A percentile compares a stretch with the other conserved stretches of the same genome.
These are phyloP conservation scores for Cydia strobilella DNA, from an alignment of 1,140 invertebrate genomes.

Conservation along the genomic window DNA sequence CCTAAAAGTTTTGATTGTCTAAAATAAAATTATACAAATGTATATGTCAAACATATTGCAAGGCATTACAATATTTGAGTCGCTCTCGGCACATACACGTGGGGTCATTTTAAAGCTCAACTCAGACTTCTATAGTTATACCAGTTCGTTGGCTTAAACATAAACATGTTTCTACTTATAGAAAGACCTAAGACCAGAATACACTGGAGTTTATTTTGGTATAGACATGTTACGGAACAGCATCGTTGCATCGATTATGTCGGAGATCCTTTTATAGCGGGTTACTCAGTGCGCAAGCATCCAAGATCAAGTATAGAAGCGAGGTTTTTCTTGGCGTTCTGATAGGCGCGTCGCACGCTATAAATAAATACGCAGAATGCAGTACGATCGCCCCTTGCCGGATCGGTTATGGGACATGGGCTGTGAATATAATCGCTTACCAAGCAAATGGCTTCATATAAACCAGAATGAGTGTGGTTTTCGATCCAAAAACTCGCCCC, in stretches of 20 bases:
- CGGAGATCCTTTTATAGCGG: conserved; percentile 12
- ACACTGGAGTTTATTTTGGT: conserved; percentile 19
- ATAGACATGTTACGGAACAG: not conserved
- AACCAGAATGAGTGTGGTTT: not conserved
- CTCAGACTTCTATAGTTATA: too few relatives aligned
- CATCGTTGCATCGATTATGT: conserved; percentile 30
- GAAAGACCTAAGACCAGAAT: conserved; percentile 6
- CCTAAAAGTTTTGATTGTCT: too few relatives aligned
- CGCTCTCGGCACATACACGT: too few relatives aligned
- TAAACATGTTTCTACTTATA: conserved; percentile 1
- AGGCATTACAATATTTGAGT: too few relatives aligned
- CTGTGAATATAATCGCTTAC: not conserved
- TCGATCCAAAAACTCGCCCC: too few relatives aligned
- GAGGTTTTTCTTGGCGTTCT: conserved; percentile 35
- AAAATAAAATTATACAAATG: too few relatives aligned
- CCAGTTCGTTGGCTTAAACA: not conserved
- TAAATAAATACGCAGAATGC: conserved; percentile 34
- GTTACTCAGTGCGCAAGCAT: conserved; percentile 27
- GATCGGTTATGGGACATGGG: conserved; percentile 27
- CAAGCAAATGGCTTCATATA: not conserved
- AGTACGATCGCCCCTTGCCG: conserved; percentile 25
- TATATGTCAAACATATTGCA: too few relatives aligned
- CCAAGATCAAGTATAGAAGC: conserved; percentile 32
- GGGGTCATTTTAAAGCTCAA: too few relatives aligned
- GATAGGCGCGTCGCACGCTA: conserved; percentile 35